Conservation (phyloP, 2,797 vertebrate species). For the Phataginus tetradactyla region DNA sequence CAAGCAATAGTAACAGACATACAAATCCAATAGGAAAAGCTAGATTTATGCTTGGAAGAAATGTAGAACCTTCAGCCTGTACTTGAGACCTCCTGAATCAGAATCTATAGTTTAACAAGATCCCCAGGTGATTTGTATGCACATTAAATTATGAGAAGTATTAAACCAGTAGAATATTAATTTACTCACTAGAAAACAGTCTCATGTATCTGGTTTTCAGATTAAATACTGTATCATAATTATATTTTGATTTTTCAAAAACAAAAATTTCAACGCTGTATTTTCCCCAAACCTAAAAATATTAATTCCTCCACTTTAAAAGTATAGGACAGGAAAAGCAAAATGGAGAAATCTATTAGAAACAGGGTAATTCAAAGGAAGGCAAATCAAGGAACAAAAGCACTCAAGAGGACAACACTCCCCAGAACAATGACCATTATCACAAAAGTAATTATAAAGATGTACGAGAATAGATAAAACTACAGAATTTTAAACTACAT, state of each 20-base stretch:
- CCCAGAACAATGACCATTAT: not conserved
- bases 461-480: not conserved
- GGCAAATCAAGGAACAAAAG: conserved; percentile 35
- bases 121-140: not conserved
- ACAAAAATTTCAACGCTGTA: conserved; percentile 9
- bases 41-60: not conserved
- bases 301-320: conserved; percentile 36
- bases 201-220: not conserved
- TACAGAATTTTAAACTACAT: not conserved
- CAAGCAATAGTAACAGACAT: not conserved
- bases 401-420: not conserved
- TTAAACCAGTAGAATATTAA: not conserved
- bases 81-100: not conserved
- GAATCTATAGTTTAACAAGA: not conserved
- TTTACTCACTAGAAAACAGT: not conserved
- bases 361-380: conserved; percentile 22
- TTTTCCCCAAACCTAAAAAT: conserved; percentile 2
- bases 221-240: not conserved
- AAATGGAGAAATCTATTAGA: conserved; percentile 31
- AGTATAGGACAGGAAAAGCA: not conserved
- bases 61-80: not conserved
- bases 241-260: conserved; percentile 31
- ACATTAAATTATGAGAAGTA: not conserved
- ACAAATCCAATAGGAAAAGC: not conserved
- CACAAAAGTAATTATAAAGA: conserved; percentile 27